Evolutionary conservation across 1,140 invertebrate genomes (phyloP).

Genomic region (Drosophila micromelanica): DNA sequence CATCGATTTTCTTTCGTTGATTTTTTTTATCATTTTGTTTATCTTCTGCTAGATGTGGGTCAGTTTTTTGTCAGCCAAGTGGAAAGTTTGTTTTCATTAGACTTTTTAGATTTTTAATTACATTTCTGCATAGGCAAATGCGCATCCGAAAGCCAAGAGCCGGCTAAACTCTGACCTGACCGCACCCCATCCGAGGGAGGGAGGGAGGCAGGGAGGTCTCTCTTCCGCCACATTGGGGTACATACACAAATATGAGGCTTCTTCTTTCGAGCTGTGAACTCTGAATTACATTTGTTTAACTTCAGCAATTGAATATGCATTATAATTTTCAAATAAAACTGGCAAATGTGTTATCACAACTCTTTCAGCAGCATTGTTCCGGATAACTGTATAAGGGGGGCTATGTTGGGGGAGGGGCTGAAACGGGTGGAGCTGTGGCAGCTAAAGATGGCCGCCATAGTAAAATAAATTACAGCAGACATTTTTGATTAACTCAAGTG

Average conservation of each 20-base stretch:
- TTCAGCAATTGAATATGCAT: slow-evolving; percentile 46
- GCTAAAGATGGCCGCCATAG: slow-evolving; percentile 79
- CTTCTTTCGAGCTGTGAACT: slow-evolving; percentile 8
- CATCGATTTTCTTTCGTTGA: slow-evolving; percentile 54
- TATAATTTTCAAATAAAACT: slow-evolving; percentile 49
- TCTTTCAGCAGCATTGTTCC: slow-evolving; percentile 17
- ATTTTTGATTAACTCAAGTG: slow-evolving; percentile 83
- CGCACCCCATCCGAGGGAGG: slow-evolving; percentile 16
- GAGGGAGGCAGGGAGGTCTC: no score
- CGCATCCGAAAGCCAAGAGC: slow-evolving; percentile 11
- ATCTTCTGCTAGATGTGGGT: slow-evolving; percentile 54
- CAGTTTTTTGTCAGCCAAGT: slow-evolving; percentile 45
- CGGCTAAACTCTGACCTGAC: not conserved
- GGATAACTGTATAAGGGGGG: not conserved
- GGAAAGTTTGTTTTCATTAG: slow-evolving; percentile 57
- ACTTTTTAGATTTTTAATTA: slow-evolving; percentile 70
- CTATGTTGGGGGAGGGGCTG: not conserved
- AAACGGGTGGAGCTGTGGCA: slow-evolving; percentile 6
- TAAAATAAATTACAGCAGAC: slow-evolving; percentile 83
- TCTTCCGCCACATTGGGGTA: not conserved
- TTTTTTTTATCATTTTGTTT: not conserved
- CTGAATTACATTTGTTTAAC: slow-evolving; percentile 56
- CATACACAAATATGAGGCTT: slow-evolving; percentile 33
- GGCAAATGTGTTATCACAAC: slow-evolving; percentile 43
- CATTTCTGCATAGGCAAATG: slow-evolving; percentile 57